These are phyloP conservation scores for Alaudala cheleensis DNA, from an alignment of 2,113 vertebrate genomes.

Conservation along the genomic window DNA sequence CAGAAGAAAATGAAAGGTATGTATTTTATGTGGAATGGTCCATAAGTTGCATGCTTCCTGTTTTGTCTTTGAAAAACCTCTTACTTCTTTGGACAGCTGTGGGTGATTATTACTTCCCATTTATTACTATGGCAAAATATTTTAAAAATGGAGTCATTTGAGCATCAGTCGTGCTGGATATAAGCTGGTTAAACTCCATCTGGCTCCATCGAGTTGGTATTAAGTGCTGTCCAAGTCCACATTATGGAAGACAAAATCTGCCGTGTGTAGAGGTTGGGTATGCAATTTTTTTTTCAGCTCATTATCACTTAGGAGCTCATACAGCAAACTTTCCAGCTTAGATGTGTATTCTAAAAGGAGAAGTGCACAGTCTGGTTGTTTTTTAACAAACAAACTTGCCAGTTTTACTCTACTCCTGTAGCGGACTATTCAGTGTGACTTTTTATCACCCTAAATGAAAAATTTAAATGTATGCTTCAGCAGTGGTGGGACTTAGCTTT, in stretches of 20 bases:
- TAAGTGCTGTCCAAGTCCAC: neutral
- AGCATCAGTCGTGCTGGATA: neutral
- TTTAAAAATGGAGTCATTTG: neutral
- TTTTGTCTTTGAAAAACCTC: neutral
- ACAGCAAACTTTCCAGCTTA: neutral
- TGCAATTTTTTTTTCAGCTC: neutral
- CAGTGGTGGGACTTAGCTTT: neutral
- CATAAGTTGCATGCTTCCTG: neutral
- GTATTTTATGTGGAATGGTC: neutral
- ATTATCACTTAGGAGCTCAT: rapidly evolving
- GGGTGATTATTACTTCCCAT: neutral
- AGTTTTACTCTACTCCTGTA: neutral
- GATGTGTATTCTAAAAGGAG: neutral
- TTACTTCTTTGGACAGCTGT: neutral
- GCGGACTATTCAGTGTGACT: neutral
- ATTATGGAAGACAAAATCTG: neutral
- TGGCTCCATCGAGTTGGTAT: neutral
- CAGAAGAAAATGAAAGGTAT: neutral
- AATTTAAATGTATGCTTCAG: neutral
- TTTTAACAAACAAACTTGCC: neutral
- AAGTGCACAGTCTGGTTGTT: neutral
- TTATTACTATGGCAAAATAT: neutral
- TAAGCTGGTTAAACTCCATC: neutral
- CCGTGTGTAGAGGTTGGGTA: neutral
- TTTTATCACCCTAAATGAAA: neutral